These are phyloP conservation scores for Hydra vulgaris DNA, from an alignment of 30 jellyfish, hydroid and myxozoan genomes.

Conservation along the genomic window DNA sequence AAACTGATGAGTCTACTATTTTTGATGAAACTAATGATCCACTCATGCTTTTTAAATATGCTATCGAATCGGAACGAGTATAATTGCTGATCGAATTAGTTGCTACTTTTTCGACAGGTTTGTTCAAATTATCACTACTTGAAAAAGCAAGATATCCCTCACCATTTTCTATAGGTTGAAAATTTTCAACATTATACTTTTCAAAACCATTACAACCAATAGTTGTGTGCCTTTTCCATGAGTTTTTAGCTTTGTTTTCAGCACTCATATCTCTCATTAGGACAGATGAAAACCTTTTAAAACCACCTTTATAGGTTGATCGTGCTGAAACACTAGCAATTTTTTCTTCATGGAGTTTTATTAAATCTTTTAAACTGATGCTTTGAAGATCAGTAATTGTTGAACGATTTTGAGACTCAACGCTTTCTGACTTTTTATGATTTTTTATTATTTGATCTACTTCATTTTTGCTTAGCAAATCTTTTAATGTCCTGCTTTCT, in stretches of 20 bases:
- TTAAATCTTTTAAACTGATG: constrained; percentile 46
- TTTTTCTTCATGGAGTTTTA: constrained; percentile 69
- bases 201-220: constrained; percentile 16
- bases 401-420: background rate
- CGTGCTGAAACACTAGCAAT: constrained; percentile 89
- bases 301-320: background rate
- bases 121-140: background rate
- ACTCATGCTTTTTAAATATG: background rate
- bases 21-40: background rate
- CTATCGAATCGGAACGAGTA: background rate
- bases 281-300: constrained; percentile 4
- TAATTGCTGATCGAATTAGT: background rate
- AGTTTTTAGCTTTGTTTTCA: constrained; percentile 22
- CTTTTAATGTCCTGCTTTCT: background rate
- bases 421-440: background rate
- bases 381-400: constrained; percentile 15
- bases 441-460: background rate
- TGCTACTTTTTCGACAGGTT: background rate
- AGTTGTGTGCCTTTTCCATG: constrained; percentile 45
- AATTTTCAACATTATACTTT: background rate
- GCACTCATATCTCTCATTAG: background rate
- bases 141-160: background rate
- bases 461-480: background rate
- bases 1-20: background rate
- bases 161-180: background rate